These are phyloP conservation scores for Apaloderma vittatum DNA, from an alignment of 2,113 vertebrate species.

Conservation along the genomic window DNA sequence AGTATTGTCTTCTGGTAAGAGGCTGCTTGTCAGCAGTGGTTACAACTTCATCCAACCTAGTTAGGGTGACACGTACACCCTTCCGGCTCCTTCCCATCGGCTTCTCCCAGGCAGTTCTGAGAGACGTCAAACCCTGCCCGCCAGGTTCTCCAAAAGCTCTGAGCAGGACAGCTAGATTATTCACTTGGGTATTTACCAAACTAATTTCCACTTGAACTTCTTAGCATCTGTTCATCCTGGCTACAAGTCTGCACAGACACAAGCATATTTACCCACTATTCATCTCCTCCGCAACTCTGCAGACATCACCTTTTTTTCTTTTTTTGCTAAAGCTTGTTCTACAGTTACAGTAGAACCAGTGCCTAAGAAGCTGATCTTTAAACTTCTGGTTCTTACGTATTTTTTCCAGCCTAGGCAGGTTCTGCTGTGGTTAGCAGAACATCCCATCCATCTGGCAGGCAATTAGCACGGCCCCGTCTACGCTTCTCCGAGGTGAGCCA, in stretches of 20 bases:
- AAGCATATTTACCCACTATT: neutral
- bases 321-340: neutral
- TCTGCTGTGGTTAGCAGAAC: slow-evolving; percentile 11
- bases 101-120: neutral
- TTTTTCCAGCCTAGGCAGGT: neutral
- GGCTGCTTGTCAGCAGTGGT: neutral
- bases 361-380: neutral
- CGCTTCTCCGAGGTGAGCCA: neutral
- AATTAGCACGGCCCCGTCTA: neutral
- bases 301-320: neutral
- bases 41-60: neutral
- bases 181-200: neutral
- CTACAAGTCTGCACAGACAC: neutral
- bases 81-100: neutral
- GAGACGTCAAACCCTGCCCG: neutral
- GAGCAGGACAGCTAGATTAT: neutral
- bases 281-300: neutral
- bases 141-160: neutral
- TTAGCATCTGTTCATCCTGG: neutral
- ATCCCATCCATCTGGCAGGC: slow-evolving; percentile 24
- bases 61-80: rapidly evolving
- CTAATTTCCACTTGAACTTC: neutral
- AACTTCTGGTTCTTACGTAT: neutral
- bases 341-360: neutral
- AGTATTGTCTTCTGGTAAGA: rapidly evolving